Evolutionary conservation across 2,888 invertebrate genomes (phyloP), one percentile per base, ranked within the genome.

Genomic region (Dryococelus australis): DNA sequence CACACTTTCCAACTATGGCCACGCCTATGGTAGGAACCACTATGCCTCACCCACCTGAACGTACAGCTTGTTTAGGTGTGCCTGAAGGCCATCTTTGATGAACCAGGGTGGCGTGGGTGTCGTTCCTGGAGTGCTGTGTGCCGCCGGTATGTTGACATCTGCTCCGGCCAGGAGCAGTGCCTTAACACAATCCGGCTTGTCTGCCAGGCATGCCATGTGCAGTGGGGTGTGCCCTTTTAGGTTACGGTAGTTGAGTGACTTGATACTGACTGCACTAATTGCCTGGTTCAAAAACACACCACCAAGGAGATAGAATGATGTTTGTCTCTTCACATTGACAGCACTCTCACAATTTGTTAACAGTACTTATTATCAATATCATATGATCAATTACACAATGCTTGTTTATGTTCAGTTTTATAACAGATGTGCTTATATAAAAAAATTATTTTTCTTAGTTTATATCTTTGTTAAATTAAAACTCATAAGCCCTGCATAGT

Each of bases 141-240:
- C 93, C 0, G 96, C 96, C 6, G 95, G 93, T 65, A 96, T 93
- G 91, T 97, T 97, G 8, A 97, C 97, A 92, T 98, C 97, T 0
- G 98, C 98, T 0, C 98, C 98, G 78, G 97, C 96, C 20, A 96
- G 91, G 47, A 99, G 92, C 24, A 99, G 93, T 3, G 97, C 96
- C 91, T 97, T 96, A 0, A 98, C 97, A 91, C 97, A 98, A 43
- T 98, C 98, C 0, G 97, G 96, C 88, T 92, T 91, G 88, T 92
- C 92, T 47, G 91, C 91, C 86, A 91, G 89, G 90, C 93, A 93
- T 16, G 94, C 93, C 43, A 92, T 88, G 89, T 93, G 93, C 28
- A 94, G 90, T 0, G 93, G 92, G 0, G 93, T 92, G 87, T 92
- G 92, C 6, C 93, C 93, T 86, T 91, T 91, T 87, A 94, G 94